These are phyloP conservation scores for Catocala sponsa DNA, from an alignment of 2,888 invertebrate genomes.

Conservation along the genomic window DNA sequence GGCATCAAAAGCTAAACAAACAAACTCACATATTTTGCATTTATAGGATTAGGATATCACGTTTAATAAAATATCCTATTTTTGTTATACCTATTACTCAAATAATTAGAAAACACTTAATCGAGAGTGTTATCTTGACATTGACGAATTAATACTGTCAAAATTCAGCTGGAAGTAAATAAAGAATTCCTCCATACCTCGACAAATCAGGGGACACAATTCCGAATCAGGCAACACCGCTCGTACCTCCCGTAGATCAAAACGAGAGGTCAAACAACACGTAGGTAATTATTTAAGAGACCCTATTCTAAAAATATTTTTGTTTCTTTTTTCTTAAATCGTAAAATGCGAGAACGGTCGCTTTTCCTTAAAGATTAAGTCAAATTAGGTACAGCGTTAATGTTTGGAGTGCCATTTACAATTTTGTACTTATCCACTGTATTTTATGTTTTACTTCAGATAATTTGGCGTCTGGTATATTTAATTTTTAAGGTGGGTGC, in stretches of 20 bases:
- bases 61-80: too few relatives aligned
- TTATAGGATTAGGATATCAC: too few relatives aligned
- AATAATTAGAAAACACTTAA: too few relatives aligned
- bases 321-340: constrained; percentile 50
- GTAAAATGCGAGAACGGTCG: constrained; percentile 62
- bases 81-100: too few relatives aligned
- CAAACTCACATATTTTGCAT: too few relatives aligned
- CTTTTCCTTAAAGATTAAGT: constrained; percentile 52
- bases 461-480: constrained; percentile 12
- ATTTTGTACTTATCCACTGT: constrained; percentile 41
- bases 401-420: constrained; percentile 46
- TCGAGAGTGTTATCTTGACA: too few relatives aligned
- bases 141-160: too few relatives aligned
- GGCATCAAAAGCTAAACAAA: too few relatives aligned
- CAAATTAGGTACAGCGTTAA: constrained; percentile 52
- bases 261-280: constrained; percentile 77
- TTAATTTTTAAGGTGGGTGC: background rate
- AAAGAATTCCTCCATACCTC: background rate
- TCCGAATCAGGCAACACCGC: constrained; percentile 33
- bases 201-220: constrained; percentile 6
- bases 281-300: constrained; percentile 82
- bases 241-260: constrained; percentile 63
- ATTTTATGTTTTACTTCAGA: constrained; percentile 31
- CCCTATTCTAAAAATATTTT: constrained; percentile 61
- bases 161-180: too few relatives aligned